Evolutionary conservation across 1,140 invertebrate species (phyloP).

Genomic region (Drosophila melanica): DNA sequence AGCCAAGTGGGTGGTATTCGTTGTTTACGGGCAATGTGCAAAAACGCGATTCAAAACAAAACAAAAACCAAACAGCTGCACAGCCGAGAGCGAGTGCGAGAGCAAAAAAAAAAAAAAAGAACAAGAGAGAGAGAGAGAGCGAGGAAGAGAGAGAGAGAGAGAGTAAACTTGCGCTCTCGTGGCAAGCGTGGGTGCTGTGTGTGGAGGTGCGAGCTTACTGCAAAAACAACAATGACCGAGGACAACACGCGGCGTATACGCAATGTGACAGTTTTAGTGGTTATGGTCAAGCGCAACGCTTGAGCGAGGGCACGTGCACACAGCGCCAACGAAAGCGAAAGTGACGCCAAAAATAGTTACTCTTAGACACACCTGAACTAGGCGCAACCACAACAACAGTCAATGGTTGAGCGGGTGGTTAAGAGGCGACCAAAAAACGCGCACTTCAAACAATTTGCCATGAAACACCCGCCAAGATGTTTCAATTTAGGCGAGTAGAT

Average conservation of each 20-base stretch:
- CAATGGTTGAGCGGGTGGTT: conserved; percentile 10
- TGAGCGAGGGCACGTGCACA: conserved; percentile 65
- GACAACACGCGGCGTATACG: conserved; percentile 79
- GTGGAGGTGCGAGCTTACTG: conserved; percentile 53
- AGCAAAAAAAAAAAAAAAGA: conserved; percentile 12
- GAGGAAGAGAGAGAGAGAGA: conserved; percentile 6
- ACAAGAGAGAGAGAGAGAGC: conserved; percentile 1
- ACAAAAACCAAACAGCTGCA: conserved; percentile 65
- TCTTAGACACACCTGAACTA: conserved; percentile 55
- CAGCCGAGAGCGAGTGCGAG: conserved; percentile 1
- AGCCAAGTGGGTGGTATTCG: conserved; percentile 17
- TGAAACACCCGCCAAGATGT: conserved; percentile 61
- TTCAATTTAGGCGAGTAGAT: conserved; percentile 32
- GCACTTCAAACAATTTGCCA: conserved; percentile 46
- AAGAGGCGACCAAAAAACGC: conserved; percentile 28
- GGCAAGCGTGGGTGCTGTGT: conserved; percentile 47
- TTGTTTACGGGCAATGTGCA: conserved; percentile 36
- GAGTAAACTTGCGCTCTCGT: conserved; percentile 16
- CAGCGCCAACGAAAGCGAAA: conserved; percentile 54
- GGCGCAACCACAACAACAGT: conserved; percentile 10
- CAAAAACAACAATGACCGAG: conserved; percentile 54
- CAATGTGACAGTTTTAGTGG: conserved; percentile 81
- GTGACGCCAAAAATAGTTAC: conserved; percentile 60
- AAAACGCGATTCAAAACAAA: conserved; percentile 74
- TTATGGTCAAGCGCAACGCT: conserved; percentile 80